A percentile compares a stretch with the other conserved stretches of the same genome.
Evolutionary conservation across 2,113 vertebrate genomes (phyloP).

Genomic region (Atractosteus spatula): DNA sequence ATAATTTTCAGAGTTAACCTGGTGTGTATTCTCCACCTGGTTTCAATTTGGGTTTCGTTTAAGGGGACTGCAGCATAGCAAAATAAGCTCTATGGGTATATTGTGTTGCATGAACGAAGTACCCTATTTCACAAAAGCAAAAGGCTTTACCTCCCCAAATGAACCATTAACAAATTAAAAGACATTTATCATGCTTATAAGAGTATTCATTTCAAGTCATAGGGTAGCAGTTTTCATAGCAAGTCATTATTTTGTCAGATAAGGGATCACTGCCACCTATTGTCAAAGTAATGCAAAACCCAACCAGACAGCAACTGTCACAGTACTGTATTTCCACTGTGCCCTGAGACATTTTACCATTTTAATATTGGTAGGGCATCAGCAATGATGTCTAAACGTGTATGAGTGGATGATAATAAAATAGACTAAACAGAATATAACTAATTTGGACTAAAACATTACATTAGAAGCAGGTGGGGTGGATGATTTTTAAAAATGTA

Average conservation of each 20-base stretch:
- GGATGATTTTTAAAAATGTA: too few species aligned
- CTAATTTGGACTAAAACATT: too few species aligned
- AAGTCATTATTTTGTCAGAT: conserved; percentile 30
- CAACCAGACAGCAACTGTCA: background rate
- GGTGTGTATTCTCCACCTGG: conserved; percentile 32
- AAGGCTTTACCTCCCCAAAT: conserved; percentile 29
- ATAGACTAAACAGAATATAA: too few species aligned
- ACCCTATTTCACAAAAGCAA: conserved; percentile 23
- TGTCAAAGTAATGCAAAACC: conserved; percentile 34
- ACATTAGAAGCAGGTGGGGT: too few species aligned
- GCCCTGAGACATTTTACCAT: background rate
- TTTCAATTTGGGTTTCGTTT: conserved; percentile 27
- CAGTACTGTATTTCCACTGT: background rate
- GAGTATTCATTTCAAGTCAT: conserved; percentile 35
- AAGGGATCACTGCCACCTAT: conserved; percentile 61
- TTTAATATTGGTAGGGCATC: background rate
- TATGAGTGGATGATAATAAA: background rate
- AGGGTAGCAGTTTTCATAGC: conserved; percentile 3
- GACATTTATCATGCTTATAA: conserved; percentile 32
- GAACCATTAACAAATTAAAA: conserved; percentile 13
- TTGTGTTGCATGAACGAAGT: conserved; percentile 39
- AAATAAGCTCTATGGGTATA: conserved; percentile 55
- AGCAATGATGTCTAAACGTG: background rate
- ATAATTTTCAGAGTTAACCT: conserved; percentile 45
- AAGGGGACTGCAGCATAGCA: conserved; percentile 32